Evolutionary conservation across 2,797 vertebrate genomes (phyloP).

Genomic region (Dryobates pubescens): DNA sequence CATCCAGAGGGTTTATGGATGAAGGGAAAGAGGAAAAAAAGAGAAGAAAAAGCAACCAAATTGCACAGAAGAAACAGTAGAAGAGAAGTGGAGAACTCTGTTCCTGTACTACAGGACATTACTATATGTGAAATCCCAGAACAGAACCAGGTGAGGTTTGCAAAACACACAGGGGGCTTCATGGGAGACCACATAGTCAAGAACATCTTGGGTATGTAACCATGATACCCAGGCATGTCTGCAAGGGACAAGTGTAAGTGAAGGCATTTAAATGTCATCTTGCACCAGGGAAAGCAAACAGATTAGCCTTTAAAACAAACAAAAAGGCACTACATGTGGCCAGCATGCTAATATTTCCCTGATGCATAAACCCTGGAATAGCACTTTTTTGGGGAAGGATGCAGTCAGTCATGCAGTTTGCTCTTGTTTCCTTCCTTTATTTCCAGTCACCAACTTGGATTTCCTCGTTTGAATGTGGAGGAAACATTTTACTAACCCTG

Average conservation of each 20-base stretch:
- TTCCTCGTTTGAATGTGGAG: background rate
- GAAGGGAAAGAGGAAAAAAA: background rate
- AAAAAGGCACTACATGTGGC: background rate
- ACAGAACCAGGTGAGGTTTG: background rate
- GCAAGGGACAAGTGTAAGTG: background rate
- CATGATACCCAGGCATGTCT: background rate
- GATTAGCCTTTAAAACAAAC: background rate
- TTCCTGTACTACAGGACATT: background rate
- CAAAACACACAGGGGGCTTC: background rate
- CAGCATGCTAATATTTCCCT: background rate
- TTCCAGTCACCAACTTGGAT: background rate
- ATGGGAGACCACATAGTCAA: background rate
- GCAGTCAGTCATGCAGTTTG: background rate
- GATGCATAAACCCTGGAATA: slow-evolving; percentile 1
- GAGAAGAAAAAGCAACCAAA: background rate
- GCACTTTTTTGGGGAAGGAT: background rate
- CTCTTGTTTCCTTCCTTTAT: background rate
- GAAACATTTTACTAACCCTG: background rate
- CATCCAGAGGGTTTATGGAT: background rate
- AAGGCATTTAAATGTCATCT: background rate
- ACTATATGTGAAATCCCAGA: background rate
- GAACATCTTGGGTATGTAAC: background rate
- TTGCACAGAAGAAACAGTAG: background rate
- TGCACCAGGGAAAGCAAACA: background rate
- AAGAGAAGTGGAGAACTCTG: background rate